These are phyloP conservation scores for Patella vulgata DNA, from an alignment of 1,140 invertebrate species.

Conservation along the genomic window DNA sequence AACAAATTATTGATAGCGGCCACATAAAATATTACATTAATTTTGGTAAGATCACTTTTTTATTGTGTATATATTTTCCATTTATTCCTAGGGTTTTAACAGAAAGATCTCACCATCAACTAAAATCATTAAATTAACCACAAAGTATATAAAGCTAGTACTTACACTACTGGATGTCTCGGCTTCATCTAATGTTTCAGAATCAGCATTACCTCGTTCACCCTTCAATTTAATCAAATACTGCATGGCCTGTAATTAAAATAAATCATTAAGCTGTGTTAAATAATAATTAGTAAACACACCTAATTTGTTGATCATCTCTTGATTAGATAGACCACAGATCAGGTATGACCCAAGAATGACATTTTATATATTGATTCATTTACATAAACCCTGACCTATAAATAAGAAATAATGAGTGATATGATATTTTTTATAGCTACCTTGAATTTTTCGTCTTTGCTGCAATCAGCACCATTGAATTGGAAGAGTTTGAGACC, in stretches of 20 bases:
- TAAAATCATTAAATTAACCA: too few species aligned
- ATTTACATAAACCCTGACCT: neutral
- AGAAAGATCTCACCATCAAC: too few species aligned
- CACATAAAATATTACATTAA: too few species aligned
- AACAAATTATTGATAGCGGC: too few species aligned
- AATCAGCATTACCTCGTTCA: constrained; percentile 37
- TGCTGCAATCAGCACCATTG: constrained; percentile 59
- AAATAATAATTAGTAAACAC: neutral
- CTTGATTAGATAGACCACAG: neutral
- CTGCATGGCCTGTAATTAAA: constrained; percentile 36
- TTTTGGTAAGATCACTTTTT: too few species aligned
- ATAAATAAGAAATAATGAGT: neutral
- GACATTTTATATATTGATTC: too few species aligned
- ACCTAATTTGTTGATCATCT: neutral
- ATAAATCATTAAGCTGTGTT: neutral
- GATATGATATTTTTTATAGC: neutral
- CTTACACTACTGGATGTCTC: constrained; percentile 19
- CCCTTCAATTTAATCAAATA: constrained; percentile 35
- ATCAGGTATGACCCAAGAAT: neutral
- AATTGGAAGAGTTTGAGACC: constrained; percentile 83
- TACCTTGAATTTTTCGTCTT: constrained; percentile 61
- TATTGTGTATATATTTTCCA: too few species aligned
- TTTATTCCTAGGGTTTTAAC: too few species aligned
- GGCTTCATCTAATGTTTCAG: constrained; percentile 44
- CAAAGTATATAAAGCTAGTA: constrained; percentile 8